Base-by-base conservation (phyloP, 2,797 vertebrate genomes). In the Otolemur crassicaudatus region DNA sequence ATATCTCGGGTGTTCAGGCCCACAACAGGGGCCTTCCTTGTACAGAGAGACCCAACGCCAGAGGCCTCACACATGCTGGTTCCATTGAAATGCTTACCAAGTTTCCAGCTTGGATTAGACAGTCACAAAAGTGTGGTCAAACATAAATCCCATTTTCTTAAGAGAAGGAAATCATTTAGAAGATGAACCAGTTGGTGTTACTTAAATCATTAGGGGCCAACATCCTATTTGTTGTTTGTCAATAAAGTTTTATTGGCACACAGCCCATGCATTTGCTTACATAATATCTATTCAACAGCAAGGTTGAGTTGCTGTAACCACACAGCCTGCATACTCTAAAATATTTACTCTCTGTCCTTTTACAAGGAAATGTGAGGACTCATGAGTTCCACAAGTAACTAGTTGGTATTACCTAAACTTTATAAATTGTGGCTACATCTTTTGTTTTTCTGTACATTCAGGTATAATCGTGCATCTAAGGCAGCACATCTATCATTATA, bases 191-290 rank as follows among this genome's bases (percentile, higher is more conserved):
- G 56, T 34, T 53, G 19, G 31, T 37, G 23, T 93, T 69, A 16
- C 40, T 81, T 56, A 29, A 5, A 40, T 56, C 72, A 79, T 70
- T 25, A 27, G 70, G 22, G 58, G 34, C n/a, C 3, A 37, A 37
- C 58, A 27, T 37, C 75, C 43, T 81, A 3, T 20, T 17, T 67
- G 20, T 20, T 37, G 84, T 43, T 75, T 94, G 7, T 90, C 43
- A 93, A 53, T 92, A 73, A 88, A 93, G 76, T 70, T 95, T 75
- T 95, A 94, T 88, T 90, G 34, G 58, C 43, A 61, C 69, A 43
- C 6, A n/a, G 72, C 34, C 29, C 0, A 2, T 12, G 7, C 23
- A 5, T n/a, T 63, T 19, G 23, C 90, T 63, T 22, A 25, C 7
- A 0, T 14, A 16, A 13, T 4, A 7, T 31, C 69, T 53, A 0